Base-by-base conservation (phyloP, 2,797 vertebrate species). In the Geotrypetes seraphini region DNA sequence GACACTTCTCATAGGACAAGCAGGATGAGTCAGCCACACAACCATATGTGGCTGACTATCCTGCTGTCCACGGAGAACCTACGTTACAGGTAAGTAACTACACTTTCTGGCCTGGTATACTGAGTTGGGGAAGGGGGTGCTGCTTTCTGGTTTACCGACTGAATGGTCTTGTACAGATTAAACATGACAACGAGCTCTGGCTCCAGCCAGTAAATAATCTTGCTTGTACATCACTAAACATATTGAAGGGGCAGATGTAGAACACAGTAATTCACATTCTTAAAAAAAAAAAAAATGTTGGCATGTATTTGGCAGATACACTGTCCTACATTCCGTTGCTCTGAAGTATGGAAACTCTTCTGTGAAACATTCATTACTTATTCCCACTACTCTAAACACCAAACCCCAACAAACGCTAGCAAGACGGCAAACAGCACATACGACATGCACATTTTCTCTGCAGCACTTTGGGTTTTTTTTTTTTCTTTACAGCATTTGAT, bases 261-360 rank as follows among this genome's bases (percentile, higher is more conserved):
- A 63, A 53, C 62, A 54, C 72, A 71, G 54, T 78, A 69, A 79
- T 81, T 81, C 73, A 71, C 57, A 60, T 57, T 68, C 56, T 47
- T 47, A 60, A 62, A n/a, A n/a, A n/a, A n/a, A n/a, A n/a, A n/a
- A n/a, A n/a, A 53, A 69, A 60, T 25, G 35, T 43, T 63, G 62
- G 65, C 60, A 61, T 71, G 72, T 70, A 55, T 65, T 70, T 84
- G 81, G 81, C 77, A 75, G 69, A 57, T 63, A 64, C 44, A 72
- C 54, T 47, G 53, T 36, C 46, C 66, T 56, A 72, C 73, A 81
- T 87, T 83, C 75, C 79, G 78, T 66, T 57, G 63, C 65, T 58
- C 52, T 81, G 78, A 85, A 71, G 77, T 76, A 81, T 81, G 79
- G 78, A 79, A 84, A 83, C 66, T 57, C 62, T 69, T 71, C 59